Percentiles rank a stretch among this genome's conserved stretches.
phyloP scores from a whole-genome alignment of 2,113 vertebrate species.

The Xiphorhynchus elegans region DNA sequence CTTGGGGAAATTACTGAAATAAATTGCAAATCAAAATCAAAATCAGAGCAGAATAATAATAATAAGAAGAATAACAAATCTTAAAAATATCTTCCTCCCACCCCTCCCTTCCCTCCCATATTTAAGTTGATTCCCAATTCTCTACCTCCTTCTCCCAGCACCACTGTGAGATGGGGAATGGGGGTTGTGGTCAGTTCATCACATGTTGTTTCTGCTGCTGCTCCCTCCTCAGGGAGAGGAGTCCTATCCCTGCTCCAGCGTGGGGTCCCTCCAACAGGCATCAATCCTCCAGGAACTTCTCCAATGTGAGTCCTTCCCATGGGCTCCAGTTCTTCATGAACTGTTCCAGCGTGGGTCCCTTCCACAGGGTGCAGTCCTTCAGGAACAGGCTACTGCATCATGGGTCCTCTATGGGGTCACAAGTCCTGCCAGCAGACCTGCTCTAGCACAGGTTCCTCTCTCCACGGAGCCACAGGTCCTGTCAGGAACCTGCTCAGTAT shows the following conservation, averaged over 20 bases:
- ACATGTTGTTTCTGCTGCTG: background rate
- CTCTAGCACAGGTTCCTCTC: background rate
- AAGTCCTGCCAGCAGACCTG: background rate
- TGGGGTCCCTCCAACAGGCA: background rate
- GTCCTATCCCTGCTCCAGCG: background rate
- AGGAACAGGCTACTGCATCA: background rate
- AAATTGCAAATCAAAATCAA: background rate
- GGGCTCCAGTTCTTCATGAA: background rate
- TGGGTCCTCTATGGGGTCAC: background rate
- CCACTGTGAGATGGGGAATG: fast-evolving
- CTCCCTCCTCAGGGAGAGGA: background rate
- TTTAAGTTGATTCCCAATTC: background rate
- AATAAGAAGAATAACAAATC: background rate
- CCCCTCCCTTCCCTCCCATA: background rate
- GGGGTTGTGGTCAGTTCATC: background rate
- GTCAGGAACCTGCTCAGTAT: background rate
- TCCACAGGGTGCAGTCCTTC: background rate
- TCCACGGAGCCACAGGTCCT: background rate
- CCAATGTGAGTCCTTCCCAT: background rate
- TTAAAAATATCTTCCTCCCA: background rate
- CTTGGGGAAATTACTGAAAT: background rate
- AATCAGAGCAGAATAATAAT: background rate
- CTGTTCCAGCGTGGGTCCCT: background rate
- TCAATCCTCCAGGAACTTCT: background rate
- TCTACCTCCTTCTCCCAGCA: background rate